These are phyloP conservation scores for Cerastoderma edule DNA, from an alignment of 2,888 invertebrate genomes.

Conservation along the genomic window DNA sequence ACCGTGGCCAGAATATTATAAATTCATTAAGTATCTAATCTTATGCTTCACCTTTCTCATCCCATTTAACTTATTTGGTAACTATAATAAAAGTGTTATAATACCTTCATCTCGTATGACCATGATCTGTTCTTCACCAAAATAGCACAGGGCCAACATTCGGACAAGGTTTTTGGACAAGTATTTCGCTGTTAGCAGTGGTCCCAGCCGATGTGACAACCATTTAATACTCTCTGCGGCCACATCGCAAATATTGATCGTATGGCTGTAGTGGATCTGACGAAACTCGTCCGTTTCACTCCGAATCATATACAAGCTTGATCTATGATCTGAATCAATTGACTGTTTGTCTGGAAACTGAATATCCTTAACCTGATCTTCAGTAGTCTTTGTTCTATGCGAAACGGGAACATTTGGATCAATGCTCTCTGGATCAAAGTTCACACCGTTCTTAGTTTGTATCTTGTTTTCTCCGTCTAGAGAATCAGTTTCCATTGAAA, in stretches of 20 bases:
- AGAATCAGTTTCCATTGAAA: not conserved
- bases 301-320: conserved; percentile 71
- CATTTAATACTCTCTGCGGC: conserved; percentile 87
- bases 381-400: not conserved
- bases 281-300: conserved; percentile 81
- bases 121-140: conserved; percentile 85
- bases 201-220: conserved; percentile 96
- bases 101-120: conserved; percentile 65
- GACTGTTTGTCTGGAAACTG: conserved; percentile 46
- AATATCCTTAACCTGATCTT: conserved; percentile 29
- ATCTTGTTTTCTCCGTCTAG: conserved; percentile 18
- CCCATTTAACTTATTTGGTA: not conserved
- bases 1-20: too few relatives aligned
- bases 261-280: conserved; percentile 71
- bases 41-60: too few relatives aligned
- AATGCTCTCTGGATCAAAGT: conserved; percentile 49
- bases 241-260: conserved; percentile 81
- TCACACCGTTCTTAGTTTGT: conserved; percentile 43
- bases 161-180: conserved; percentile 95
- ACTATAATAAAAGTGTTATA: not conserved
- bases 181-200: conserved; percentile 95
- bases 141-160: conserved; percentile 97
- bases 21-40: too few relatives aligned
- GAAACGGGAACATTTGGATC: conserved; percentile 3
- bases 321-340: conserved; percentile 33